A percentile compares a stretch with the other conserved stretches of the same genome.
Conservation (phyloP, 1,140 invertebrate species). For the Bombus sylvicola region DNA sequence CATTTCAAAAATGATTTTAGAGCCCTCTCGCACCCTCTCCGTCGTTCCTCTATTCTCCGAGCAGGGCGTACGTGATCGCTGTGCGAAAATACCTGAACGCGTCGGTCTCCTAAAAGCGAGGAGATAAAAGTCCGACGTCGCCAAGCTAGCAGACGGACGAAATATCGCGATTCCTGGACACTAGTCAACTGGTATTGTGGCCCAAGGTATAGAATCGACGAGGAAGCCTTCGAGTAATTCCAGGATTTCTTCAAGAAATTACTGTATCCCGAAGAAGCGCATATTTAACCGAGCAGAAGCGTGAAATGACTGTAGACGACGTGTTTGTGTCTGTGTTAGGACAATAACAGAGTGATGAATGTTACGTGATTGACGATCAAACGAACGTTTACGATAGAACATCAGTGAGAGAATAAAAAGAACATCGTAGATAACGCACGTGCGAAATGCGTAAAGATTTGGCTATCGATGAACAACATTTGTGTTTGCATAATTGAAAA, state of each 20-base stretch:
- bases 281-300: too few relatives aligned
- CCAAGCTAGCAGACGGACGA: constrained; percentile 39
- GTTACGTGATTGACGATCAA: too few relatives aligned
- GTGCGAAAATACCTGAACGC: constrained; percentile 53
- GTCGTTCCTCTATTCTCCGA: constrained; percentile 17
- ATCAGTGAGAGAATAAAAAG: too few relatives aligned
- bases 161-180: constrained; percentile 72
- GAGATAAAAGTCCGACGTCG: constrained; percentile 29
- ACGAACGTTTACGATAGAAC: too few relatives aligned
- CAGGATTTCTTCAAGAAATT: neutral
- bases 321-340: too few relatives aligned
- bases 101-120: constrained; percentile 4
- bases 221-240: neutral
- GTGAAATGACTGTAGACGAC: too few relatives aligned
- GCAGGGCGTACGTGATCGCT: constrained; percentile 63
- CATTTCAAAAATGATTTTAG: constrained; percentile 73
- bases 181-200: constrained; percentile 11
- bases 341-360: too few relatives aligned
- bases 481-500: too few relatives aligned
- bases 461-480: too few relatives aligned
- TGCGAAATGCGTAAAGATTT: too few relatives aligned
- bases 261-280: too few relatives aligned
- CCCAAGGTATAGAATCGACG: neutral
- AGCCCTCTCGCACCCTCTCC: constrained; percentile 45
- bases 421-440: too few relatives aligned